Conservation (phyloP, 2,888 invertebrate genomes). For the Acanthoscelides obtectus region DNA sequence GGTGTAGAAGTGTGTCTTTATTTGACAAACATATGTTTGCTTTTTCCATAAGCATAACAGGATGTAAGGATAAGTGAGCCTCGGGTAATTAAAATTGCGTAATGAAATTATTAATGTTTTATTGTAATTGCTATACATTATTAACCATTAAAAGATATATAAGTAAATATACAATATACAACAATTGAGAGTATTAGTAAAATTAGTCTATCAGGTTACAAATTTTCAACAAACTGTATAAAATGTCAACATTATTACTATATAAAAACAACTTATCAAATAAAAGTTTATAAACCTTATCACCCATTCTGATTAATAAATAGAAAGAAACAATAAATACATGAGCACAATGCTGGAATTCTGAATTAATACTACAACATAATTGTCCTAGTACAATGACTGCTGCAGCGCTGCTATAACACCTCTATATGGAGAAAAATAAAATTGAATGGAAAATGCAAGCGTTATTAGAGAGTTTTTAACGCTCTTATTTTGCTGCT, state of each 20-base stretch:
- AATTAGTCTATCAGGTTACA: constrained; percentile 16
- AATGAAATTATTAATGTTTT: too few species aligned
- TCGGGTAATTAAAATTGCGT: too few species aligned
- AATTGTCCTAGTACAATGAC: too few species aligned
- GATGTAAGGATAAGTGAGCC: too few species aligned
- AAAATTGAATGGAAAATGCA: too few species aligned
- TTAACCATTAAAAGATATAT: constrained; percentile 13
- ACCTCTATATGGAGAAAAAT: too few species aligned
- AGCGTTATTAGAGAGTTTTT: too few species aligned
- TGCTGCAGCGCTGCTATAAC: too few species aligned
- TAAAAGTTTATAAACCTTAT: constrained; percentile 12
- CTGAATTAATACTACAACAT: background rate
- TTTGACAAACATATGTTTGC: too few species aligned
- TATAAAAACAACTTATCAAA: constrained; percentile 8
- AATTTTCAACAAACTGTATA: constrained; percentile 18
- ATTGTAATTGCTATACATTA: background rate
- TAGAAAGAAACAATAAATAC: constrained; percentile 6
- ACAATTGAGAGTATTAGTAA: constrained; percentile 24
- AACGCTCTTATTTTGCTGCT: too few species aligned
- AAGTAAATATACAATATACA: constrained; percentile 23
- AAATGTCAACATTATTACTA: constrained; percentile 14
- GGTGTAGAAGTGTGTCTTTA: too few species aligned
- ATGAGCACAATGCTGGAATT: constrained; percentile 2
- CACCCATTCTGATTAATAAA: constrained; percentile 13
- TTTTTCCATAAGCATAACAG: too few species aligned